Evolutionary conservation across 1,140 invertebrate genomes (phyloP).

Genomic region (Chelonus insularis): DNA sequence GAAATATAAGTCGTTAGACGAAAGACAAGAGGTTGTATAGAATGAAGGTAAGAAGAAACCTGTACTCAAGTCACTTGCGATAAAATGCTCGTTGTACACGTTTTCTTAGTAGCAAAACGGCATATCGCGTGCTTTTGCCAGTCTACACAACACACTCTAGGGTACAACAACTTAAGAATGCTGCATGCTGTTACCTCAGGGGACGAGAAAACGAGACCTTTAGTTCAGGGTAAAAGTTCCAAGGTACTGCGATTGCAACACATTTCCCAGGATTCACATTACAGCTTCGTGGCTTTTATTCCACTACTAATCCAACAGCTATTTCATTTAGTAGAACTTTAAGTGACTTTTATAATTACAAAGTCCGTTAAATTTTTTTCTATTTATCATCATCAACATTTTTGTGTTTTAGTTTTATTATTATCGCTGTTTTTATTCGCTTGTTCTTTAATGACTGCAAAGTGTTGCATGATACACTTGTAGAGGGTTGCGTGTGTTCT

Average conservation of each 20-base stretch:
- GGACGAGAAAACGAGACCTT: background rate
- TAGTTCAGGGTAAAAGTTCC: slow-evolving; percentile 9
- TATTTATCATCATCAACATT: no score
- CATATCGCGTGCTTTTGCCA: slow-evolving; percentile 16
- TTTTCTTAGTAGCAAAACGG: slow-evolving; percentile 15
- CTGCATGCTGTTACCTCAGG: background rate
- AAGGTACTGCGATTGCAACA: slow-evolving; percentile 39
- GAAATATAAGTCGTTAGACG: slow-evolving; percentile 9
- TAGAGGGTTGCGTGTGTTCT: slow-evolving; percentile 3
- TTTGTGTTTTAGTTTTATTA: no score
- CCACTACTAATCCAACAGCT: slow-evolving; percentile 43
- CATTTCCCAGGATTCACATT: slow-evolving; percentile 50
- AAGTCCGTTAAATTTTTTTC: background rate
- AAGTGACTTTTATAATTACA: background rate
- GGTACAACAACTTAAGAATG: background rate
- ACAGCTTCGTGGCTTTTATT: slow-evolving; percentile 44
- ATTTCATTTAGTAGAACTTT: background rate
- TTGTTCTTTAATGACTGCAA: background rate
- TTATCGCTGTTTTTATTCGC: background rate
- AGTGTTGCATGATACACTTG: background rate
- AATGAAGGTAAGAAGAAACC: slow-evolving; percentile 25
- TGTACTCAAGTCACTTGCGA: slow-evolving; percentile 19
- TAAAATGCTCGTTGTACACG: slow-evolving; percentile 28
- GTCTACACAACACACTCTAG: background rate
- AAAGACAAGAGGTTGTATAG: slow-evolving; percentile 10